phyloP scores from a whole-genome alignment of 2,888 invertebrate species.

The Anagyrus pseudococci region DNA sequence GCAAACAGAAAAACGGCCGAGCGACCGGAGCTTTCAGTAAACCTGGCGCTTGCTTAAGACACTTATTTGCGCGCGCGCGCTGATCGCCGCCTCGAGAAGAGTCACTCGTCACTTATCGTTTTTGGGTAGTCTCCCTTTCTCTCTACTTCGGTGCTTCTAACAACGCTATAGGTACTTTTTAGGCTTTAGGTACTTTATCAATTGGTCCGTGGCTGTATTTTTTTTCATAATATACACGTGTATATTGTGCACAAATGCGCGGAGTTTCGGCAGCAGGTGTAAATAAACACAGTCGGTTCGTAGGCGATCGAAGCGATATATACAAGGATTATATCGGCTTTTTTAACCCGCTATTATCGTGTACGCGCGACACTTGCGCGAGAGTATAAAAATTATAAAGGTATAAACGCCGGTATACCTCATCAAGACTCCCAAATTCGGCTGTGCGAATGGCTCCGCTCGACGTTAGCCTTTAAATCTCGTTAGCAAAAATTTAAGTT shows the following conservation, averaged over 20 bases:
- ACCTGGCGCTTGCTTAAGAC: no score
- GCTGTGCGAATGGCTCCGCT: slow-evolving; percentile 52
- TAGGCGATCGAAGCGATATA: no score
- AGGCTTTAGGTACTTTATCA: no score
- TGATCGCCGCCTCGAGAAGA: slow-evolving; percentile 3
- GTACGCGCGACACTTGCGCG: no score
- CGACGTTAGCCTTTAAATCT: slow-evolving; percentile 58
- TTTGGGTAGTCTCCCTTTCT: background rate
- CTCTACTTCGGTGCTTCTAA: no score
- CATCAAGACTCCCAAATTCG: slow-evolving; percentile 62
- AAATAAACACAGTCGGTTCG: no score
- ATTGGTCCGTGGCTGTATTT: no score
- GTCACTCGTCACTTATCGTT: slow-evolving; percentile 31
- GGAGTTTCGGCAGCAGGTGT: no score
- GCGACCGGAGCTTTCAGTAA: slow-evolving; percentile 7
- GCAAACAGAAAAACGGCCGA: slow-evolving; percentile 33
- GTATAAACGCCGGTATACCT: slow-evolving; percentile 46
- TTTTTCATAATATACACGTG: no score
- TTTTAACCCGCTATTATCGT: no score
- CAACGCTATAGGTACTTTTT: background rate
- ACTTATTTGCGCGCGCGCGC: background rate
- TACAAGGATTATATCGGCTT: no score
- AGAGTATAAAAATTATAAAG: slow-evolving; percentile 10
- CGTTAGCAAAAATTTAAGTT: slow-evolving; percentile 55
- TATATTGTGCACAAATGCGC: no score